Conservation (phyloP, 2,888 invertebrate species). For the Cheilosia vernalis region DNA sequence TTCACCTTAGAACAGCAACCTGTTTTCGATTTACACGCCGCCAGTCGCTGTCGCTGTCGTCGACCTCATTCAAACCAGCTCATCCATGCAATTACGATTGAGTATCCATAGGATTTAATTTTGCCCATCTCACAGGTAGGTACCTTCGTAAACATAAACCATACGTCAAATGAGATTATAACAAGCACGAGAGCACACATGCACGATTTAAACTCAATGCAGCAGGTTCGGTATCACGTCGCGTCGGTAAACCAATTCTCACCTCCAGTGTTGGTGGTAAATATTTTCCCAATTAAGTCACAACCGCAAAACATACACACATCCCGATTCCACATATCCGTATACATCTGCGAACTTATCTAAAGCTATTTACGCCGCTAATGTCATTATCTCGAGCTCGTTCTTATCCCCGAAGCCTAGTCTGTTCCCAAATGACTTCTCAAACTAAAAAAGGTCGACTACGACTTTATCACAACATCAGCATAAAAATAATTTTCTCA, state of each 20-base stretch:
- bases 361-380: slow-evolving; percentile 48
- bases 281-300: slow-evolving; percentile 43
- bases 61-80: not conserved
- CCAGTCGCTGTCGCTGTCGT: not conserved
- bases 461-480: slow-evolving; percentile 56
- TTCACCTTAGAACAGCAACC: not conserved
- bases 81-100: slow-evolving; percentile 1
- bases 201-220: slow-evolving; percentile 43
- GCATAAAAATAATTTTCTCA: slow-evolving; percentile 55
- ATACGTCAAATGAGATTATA: slow-evolving; percentile 36
- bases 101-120: slow-evolving; percentile 39
- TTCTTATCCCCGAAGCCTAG: slow-evolving; percentile 32
- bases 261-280: slow-evolving; percentile 28
- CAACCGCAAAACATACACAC: not conserved
- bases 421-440: slow-evolving; percentile 1
- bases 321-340: not conserved
- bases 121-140: not conserved
- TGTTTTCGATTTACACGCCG: not conserved
- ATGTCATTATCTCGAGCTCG: slow-evolving; percentile 46
- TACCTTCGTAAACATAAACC: slow-evolving; percentile 20
- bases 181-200: slow-evolving; percentile 6
- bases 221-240: slow-evolving; percentile 22
- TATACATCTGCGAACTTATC: slow-evolving; percentile 44
- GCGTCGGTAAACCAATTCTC: slow-evolving; percentile 31
- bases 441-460: slow-evolving; percentile 57